Conservation (phyloP, 2,113 vertebrate species). For the Camelus dromedarius region DNA sequence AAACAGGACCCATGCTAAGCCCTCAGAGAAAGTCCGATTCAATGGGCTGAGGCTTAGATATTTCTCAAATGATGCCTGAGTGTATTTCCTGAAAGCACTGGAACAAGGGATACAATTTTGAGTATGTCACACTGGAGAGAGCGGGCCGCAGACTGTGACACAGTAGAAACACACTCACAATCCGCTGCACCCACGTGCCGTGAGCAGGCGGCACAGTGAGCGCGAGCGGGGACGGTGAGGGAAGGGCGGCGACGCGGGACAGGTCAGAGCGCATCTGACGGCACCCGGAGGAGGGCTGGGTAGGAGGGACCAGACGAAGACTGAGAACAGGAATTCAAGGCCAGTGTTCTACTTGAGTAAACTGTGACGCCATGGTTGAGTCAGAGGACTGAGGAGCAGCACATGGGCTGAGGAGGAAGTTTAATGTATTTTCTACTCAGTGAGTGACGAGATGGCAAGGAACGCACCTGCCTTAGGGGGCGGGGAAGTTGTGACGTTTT, state of each 20-base stretch:
- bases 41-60: neutral
- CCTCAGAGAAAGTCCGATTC: neutral
- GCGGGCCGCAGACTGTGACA: too few species aligned
- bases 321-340: neutral
- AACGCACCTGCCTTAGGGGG: neutral
- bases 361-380: neutral
- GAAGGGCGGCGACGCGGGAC: neutral
- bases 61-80: neutral
- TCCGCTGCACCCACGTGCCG: neutral
- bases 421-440: neutral
- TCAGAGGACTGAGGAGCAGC: neutral
- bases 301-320: too few species aligned
- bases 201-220: neutral
- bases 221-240: neutral
- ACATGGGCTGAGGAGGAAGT: neutral
- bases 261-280: neutral
- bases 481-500: neutral
- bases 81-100: neutral
- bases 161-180: fast-evolving
- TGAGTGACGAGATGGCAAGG: too few species aligned
- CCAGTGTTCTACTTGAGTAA: neutral
- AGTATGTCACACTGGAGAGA: neutral
- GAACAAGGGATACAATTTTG: neutral
- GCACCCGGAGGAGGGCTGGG: neutral
- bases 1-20: too few species aligned